phyloP scores from a whole-genome alignment of 2,113 vertebrate species.

The Cryptotis parvus region DNA sequence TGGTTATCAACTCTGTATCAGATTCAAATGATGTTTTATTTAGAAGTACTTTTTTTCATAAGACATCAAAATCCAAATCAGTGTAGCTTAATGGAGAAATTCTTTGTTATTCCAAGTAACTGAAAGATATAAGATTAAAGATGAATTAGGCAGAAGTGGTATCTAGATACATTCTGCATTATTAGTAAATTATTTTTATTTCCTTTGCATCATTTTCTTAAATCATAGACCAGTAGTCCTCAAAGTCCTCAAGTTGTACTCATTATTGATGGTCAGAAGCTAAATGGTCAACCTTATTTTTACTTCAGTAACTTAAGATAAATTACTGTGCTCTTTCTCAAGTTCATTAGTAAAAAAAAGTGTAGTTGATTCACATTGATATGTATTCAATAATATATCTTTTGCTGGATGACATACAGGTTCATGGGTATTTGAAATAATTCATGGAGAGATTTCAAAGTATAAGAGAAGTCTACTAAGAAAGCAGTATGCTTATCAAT shows the following conservation, averaged over 20 bases:
- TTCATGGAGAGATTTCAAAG: too few species aligned
- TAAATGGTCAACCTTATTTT: slow-evolving; percentile 1
- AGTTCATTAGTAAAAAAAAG: background rate
- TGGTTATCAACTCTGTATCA: background rate
- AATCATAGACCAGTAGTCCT: background rate
- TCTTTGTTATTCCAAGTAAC: background rate
- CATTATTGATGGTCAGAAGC: background rate
- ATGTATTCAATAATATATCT: background rate
- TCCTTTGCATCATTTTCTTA: background rate
- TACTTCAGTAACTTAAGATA: background rate
- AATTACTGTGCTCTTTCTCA: background rate
- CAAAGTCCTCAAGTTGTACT: background rate
- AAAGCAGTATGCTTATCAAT: too few species aligned
- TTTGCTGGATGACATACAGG: too few species aligned
- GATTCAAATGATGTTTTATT: background rate
- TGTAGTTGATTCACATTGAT: background rate
- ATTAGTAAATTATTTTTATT: background rate
- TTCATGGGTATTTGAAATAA: too few species aligned
- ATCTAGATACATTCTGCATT: background rate
- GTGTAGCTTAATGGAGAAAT: background rate
- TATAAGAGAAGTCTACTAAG: too few species aligned
- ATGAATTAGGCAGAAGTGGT: background rate
- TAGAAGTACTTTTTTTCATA: background rate
- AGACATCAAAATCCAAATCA: slow-evolving; percentile 18
- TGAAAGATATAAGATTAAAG: background rate